phyloP scores from a whole-genome alignment of 2,888 invertebrate genomes.

The Himalopsyche tibetana region DNA sequence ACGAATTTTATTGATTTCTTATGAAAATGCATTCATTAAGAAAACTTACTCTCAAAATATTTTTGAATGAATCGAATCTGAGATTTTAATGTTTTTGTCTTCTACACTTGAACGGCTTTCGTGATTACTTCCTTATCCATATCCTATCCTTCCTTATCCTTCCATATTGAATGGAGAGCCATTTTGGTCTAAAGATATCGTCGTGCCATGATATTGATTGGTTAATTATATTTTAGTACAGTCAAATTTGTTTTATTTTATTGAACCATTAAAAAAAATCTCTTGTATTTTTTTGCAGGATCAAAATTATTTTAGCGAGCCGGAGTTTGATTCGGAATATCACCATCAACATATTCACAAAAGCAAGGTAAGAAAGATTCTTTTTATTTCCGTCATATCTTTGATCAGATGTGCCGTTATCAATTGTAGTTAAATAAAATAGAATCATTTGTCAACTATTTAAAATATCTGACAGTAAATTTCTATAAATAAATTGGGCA shows the following conservation, averaged over 20 bases:
- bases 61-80: not conserved
- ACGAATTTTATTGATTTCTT: not conserved
- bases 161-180: not conserved
- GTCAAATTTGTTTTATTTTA: not conserved
- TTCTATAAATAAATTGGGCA: no score
- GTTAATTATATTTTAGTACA: not conserved
- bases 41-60: not conserved
- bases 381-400: not conserved
- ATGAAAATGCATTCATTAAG: not conserved
- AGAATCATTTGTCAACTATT: no score
- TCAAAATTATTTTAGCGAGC: constrained; percentile 95
- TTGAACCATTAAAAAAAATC: not conserved
- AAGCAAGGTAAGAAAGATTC: constrained; percentile 86
- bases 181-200: not conserved
- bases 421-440: no score
- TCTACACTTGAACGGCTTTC: not conserved
- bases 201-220: not conserved
- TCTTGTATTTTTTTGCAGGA: constrained; percentile 75
- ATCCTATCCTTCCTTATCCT: not conserved
- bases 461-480: no score
- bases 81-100: not conserved
- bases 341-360: constrained; percentile 96
- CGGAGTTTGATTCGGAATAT: constrained; percentile 95
- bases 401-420: no score
- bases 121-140: not conserved